Percentiles rank a stretch among this genome's conserved stretches.
Conservation (phyloP, 2,888 invertebrate genomes). For the Toxonevra muliebris region DNA sequence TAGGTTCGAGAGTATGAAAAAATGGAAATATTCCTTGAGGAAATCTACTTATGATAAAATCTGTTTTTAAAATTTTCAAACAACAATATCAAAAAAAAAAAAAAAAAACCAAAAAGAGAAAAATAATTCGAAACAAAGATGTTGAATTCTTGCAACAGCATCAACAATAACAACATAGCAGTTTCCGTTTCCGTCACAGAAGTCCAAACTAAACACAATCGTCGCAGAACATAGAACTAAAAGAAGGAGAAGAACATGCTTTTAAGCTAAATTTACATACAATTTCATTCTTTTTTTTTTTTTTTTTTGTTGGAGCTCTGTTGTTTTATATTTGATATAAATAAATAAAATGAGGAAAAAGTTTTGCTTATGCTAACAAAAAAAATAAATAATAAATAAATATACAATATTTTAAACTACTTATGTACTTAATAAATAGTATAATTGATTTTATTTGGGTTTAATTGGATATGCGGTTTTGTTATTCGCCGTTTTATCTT, state of each 20-base stretch:
- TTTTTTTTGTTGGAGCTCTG: too few relatives aligned
- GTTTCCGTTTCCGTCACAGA: slow-evolving; percentile 43
- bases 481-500: slow-evolving; percentile 2
- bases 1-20: not conserved
- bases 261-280: not conserved
- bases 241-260: not conserved
- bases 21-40: slow-evolving; percentile 45
- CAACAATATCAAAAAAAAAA: too few relatives aligned
- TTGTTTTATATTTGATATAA: too few relatives aligned
- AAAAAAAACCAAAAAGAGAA: too few relatives aligned
- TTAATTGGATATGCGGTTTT: slow-evolving; percentile 21
- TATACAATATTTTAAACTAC: not conserved
- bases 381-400: not conserved
- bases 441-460: not conserved
- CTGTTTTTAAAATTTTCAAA: slow-evolving; percentile 24
- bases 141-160: too few relatives aligned
- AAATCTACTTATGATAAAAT: slow-evolving; percentile 47
- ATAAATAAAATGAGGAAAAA: too few relatives aligned
- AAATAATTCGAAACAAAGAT: too few relatives aligned
- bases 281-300: too few relatives aligned
- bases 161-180: too few relatives aligned
- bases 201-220: too few relatives aligned
- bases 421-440: not conserved
- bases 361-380: too few relatives aligned
- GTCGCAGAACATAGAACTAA: not conserved